These are phyloP conservation scores for zebrafish (Danio rerio) DNA, from an alignment of 2,113 vertebrate genomes.

Conservation along the genomic window GRCz12tu NC_133185.1:5772001-5772500, in stretches of 20 bases:
- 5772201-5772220: background rate
- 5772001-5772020: no score
- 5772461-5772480: background rate
- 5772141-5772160: background rate
- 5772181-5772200: background rate
- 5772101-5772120: background rate
- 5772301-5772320: background rate
- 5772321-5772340: background rate
- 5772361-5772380: background rate
- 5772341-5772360: background rate
- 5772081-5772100: no score
- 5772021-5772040: no score
- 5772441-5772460: background rate
- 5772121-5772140: background rate
- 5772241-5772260: background rate
- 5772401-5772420: background rate
- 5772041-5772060: no score
- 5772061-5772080: no score
- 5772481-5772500: slow-evolving; percentile 11
- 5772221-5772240: background rate
- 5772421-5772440: background rate
- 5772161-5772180: background rate
- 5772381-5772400: no score
- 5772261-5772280: background rate
- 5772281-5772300: background rate